phyloP scores from a whole-genome alignment of 1,140 invertebrate genomes.

The Limonius californicus region DNA sequence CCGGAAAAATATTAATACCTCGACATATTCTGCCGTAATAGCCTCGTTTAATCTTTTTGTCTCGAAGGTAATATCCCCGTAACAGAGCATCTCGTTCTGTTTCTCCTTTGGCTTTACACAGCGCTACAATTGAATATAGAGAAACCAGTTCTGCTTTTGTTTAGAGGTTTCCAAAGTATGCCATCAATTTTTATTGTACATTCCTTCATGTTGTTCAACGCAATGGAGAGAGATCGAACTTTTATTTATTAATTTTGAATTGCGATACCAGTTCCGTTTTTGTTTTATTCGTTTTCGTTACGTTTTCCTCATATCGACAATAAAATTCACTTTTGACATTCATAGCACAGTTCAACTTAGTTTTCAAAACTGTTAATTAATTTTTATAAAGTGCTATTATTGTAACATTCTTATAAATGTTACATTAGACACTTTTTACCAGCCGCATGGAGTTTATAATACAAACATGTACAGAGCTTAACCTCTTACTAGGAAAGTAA shows the following conservation, averaged over 20 bases:
- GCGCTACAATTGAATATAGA: not conserved
- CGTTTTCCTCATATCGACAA: no score
- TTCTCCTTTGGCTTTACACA: not conserved
- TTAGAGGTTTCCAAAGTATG: constrained; percentile 1
- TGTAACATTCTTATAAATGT: no score
- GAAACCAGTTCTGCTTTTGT: constrained; percentile 1
- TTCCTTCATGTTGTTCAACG: constrained; percentile 7
- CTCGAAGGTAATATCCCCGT: constrained; percentile 6
- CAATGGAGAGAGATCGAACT: constrained; percentile 4
- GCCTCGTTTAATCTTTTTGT: constrained; percentile 10
- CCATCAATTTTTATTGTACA: constrained; percentile 11
- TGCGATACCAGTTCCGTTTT: not conserved
- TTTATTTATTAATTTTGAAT: constrained; percentile 10
- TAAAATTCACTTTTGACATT: no score
- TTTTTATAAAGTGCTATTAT: no score
- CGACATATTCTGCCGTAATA: constrained; percentile 12
- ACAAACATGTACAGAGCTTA: no score
- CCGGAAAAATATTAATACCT: constrained; percentile 25
- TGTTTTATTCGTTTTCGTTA: not conserved
- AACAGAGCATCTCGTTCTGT: not conserved
- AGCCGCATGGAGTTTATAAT: no score
- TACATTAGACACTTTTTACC: no score
- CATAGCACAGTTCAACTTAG: no score
- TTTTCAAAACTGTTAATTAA: no score
- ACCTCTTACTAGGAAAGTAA: no score